Conservation (phyloP, 92 coral and sea anemone species). For the Porites evermanni region DNA sequence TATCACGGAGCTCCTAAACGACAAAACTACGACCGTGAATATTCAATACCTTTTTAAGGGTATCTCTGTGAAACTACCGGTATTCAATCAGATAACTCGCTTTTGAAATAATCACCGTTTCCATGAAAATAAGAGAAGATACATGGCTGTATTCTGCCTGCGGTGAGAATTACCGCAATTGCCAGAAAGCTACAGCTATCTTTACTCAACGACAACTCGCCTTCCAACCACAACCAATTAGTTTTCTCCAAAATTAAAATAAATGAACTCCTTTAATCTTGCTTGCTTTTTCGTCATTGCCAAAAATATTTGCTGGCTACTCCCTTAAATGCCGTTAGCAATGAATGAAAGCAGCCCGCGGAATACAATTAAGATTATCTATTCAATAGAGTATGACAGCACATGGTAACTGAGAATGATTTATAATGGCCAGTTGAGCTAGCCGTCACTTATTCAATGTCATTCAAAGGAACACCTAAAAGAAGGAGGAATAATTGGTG, state of each 20-base stretch:
- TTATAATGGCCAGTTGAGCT: neutral
- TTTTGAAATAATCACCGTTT: neutral
- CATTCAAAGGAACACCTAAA: neutral
- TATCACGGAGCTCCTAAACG: conserved; percentile 1
- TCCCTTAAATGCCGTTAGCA: neutral
- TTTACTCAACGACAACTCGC: neutral
- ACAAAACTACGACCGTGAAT: neutral
- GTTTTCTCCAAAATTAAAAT: neutral
- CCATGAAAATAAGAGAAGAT: neutral
- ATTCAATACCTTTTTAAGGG: neutral
- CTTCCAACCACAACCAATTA: neutral
- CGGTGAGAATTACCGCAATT: neutral
- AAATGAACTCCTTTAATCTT: neutral
- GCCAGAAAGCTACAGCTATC: neutral
- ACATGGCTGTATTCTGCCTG: neutral
- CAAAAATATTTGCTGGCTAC: neutral
- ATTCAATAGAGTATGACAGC: conserved; percentile 14
- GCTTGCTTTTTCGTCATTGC: neutral
- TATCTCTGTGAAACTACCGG: neutral
- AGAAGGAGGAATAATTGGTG: neutral
- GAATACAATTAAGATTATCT: neutral
- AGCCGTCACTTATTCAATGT: neutral
- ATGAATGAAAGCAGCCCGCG: neutral
- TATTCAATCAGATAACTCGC: neutral
- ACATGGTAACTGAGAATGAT: neutral